Conservation (phyloP, 2,797 vertebrate species). For the Enteromius radiatus region DNA sequence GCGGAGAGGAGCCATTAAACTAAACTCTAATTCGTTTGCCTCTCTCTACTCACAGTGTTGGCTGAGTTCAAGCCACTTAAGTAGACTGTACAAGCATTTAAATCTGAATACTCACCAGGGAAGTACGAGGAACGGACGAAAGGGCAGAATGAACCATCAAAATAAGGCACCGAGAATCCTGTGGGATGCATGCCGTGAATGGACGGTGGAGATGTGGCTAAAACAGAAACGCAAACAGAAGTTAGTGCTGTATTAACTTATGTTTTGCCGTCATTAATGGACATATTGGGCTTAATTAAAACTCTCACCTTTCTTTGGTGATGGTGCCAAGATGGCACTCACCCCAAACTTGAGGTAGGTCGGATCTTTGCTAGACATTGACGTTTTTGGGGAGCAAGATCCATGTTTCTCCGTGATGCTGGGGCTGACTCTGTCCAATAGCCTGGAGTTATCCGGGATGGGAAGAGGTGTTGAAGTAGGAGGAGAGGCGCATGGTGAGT, state of each 20-base stretch:
- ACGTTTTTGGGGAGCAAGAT: slow-evolving; percentile 79
- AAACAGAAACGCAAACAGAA: slow-evolving; percentile 48
- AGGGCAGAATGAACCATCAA: slow-evolving; percentile 92
- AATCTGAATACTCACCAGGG: slow-evolving; percentile 83
- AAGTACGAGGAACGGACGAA: slow-evolving; percentile 94
- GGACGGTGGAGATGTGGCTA: slow-evolving; percentile 80
- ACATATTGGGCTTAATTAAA: neutral
- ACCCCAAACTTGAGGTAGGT: slow-evolving; percentile 96
- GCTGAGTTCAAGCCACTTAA: neutral
- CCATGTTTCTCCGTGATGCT: slow-evolving; percentile 71
- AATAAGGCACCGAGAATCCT: slow-evolving; percentile 90
- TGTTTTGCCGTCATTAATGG: neutral
- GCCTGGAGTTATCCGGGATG: slow-evolving; percentile 68
- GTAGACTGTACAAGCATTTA: neutral
- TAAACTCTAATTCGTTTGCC: neutral
- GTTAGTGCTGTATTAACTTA: slow-evolving; percentile 30
- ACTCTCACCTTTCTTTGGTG: slow-evolving; percentile 87
- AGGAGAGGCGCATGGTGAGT: slow-evolving; percentile 76
- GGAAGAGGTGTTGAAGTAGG: slow-evolving; percentile 72
- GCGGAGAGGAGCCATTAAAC: slow-evolving; percentile 41
- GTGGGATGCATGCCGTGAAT: slow-evolving; percentile 85
- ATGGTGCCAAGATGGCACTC: slow-evolving; percentile 92
- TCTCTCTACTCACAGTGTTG: slow-evolving; percentile 64
- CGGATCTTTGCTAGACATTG: slow-evolving; percentile 76
- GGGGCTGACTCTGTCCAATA: slow-evolving; percentile 62